Evolutionary conservation across 1,140 invertebrate species (phyloP).

Genomic region (Bursaphelenchus mucronatus): DNA sequence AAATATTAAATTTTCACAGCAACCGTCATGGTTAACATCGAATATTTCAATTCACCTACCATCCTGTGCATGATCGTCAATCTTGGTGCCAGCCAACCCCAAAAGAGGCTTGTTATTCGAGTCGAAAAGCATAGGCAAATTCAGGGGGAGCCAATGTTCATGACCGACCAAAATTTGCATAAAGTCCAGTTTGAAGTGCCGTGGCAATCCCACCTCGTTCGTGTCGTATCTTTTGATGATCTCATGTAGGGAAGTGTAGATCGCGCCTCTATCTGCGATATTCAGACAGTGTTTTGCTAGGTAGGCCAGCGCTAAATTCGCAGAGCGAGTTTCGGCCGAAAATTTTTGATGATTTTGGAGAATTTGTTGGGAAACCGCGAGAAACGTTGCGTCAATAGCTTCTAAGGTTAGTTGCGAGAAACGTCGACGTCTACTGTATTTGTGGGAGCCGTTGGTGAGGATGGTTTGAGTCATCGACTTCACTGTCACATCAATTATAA

Average conservation of each 20-base stretch:
- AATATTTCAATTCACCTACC: not conserved
- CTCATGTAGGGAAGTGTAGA: constrained; percentile 13
- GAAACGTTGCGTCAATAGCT: constrained; percentile 30
- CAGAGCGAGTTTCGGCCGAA: constrained; percentile 41
- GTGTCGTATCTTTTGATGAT: constrained; percentile 14
- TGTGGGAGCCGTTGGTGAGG: constrained; percentile 35
- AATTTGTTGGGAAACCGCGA: constrained; percentile 32
- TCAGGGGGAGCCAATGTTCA: constrained; percentile 64
- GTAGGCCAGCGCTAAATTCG: constrained; percentile 50
- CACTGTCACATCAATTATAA: constrained; percentile 47
- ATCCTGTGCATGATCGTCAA: not conserved
- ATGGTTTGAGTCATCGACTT: constrained; percentile 55
- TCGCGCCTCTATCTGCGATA: constrained; percentile 77
- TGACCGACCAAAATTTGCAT: constrained; percentile 63
- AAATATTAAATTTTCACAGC: not conserved
- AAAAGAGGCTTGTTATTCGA: constrained; percentile 10
- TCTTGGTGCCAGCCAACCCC: not conserved
- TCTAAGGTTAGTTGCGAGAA: constrained; percentile 30
- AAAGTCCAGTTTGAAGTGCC: constrained; percentile 53
- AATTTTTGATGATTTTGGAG: constrained; percentile 45
- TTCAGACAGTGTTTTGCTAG: constrained; percentile 72
- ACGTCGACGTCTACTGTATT: constrained; percentile 32
- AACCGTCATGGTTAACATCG: not conserved
- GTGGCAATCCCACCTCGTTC: constrained; percentile 3
- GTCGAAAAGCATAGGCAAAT: constrained; percentile 65